phyloP scores from a whole-genome alignment of 2,113 vertebrate genomes.

The Platysternon megacephalum region DNA sequence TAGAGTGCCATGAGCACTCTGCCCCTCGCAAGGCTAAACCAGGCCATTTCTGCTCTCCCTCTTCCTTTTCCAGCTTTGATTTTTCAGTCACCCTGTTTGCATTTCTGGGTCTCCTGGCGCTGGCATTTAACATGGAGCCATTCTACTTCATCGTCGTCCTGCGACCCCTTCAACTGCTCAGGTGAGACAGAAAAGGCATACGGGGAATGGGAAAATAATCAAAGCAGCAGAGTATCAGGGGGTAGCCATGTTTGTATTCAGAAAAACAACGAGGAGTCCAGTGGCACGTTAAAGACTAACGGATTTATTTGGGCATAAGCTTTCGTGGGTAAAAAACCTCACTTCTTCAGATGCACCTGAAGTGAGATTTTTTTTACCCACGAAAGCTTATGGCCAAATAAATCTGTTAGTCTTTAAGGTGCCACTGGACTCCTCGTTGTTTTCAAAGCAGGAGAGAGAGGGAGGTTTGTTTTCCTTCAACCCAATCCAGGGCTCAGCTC shows the following conservation, averaged over 20 bases:
- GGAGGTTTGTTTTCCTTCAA: background rate
- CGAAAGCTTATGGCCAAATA: too few relatives aligned
- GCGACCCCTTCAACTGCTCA: constrained; percentile 92
- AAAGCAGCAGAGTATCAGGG: background rate
- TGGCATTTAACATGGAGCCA: constrained; percentile 93
- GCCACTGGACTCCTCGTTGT: too few relatives aligned
- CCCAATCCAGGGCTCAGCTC: background rate
- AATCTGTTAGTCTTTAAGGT: too few relatives aligned
- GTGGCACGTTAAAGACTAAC: too few relatives aligned
- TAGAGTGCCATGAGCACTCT: background rate
- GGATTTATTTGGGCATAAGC: too few relatives aligned
- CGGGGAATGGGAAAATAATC: background rate
- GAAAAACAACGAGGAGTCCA: too few relatives aligned
- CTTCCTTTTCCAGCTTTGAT: constrained; percentile 86
- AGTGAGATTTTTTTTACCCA: too few relatives aligned
- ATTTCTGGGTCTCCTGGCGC: constrained; percentile 92
- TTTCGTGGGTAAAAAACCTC: too few relatives aligned
- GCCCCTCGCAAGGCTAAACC: background rate
- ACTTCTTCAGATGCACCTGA: too few relatives aligned
- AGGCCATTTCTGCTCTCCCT: background rate
- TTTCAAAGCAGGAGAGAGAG: background rate
- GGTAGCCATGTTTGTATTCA: too few relatives aligned
- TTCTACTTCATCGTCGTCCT: constrained; percentile 98
- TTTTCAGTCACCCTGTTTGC: constrained; percentile 93
- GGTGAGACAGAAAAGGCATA: constrained; percentile 73